A percentile compares a stretch with the other conserved stretches of the same genome.
Conservation (phyloP, 2,888 invertebrate genomes). For the Idaea dimidiata region DNA sequence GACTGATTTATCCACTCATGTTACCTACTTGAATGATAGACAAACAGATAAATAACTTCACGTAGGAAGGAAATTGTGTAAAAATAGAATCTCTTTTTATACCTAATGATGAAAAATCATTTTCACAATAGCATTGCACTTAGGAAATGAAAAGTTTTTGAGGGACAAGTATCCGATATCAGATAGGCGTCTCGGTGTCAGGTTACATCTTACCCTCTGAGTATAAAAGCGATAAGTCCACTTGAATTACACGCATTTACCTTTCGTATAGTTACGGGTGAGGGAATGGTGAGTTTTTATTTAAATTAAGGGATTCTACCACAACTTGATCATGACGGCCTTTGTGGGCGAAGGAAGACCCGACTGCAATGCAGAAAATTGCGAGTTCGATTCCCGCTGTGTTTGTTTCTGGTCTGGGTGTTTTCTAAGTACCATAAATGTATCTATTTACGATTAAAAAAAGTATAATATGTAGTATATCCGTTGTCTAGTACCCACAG, state of each 20-base stretch:
- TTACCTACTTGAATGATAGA: not conserved
- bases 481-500: too few species aligned
- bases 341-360: too few species aligned
- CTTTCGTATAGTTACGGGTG: slow-evolving; percentile 4
- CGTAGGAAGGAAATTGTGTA: not conserved
- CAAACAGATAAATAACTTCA: not conserved
- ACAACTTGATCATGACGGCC: too few species aligned
- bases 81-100: slow-evolving; percentile 16
- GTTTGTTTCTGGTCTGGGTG: too few species aligned
- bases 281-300: not conserved
- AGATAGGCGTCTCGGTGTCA: slow-evolving; percentile 61
- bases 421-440: too few species aligned
- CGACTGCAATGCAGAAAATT: too few species aligned
- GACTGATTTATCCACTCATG: slow-evolving; percentile 3
- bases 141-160: slow-evolving; percentile 70
- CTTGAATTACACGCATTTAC: slow-evolving; percentile 64
- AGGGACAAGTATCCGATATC: slow-evolving; percentile 51
- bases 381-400: too few species aligned
- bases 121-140: slow-evolving; percentile 58
- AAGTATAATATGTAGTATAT: too few species aligned
- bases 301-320: not conserved
- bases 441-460: too few species aligned
- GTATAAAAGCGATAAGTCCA: slow-evolving; percentile 66
- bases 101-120: slow-evolving; percentile 52
- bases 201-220: slow-evolving; percentile 65